phyloP scores from a whole-genome alignment of 2,888 invertebrate species.

The Galerucella nymphaeae region DNA sequence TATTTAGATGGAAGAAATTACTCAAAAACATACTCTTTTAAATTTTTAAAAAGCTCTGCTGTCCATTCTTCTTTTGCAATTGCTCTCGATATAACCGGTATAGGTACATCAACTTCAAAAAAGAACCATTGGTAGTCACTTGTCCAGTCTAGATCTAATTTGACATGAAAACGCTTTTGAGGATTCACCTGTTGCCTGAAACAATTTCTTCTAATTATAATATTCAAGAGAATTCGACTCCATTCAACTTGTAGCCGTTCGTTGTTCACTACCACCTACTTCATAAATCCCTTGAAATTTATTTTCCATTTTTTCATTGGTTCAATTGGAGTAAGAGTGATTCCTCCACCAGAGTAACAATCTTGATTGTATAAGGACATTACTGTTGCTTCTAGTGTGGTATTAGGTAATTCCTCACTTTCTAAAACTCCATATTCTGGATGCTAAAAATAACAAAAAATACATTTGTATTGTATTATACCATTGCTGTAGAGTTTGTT shows the following conservation, averaged over 20 bases:
- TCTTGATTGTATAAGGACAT: slow-evolving; percentile 59
- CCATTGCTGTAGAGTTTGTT: too few relatives aligned
- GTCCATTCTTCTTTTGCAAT: slow-evolving; percentile 83
- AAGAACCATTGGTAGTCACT: slow-evolving; percentile 74
- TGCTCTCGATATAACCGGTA: slow-evolving; percentile 74
- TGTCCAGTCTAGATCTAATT: slow-evolving; percentile 73
- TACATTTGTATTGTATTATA: background rate
- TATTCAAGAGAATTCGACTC: too few relatives aligned
- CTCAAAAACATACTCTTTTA: slow-evolving; percentile 69
- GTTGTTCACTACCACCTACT: slow-evolving; percentile 53
- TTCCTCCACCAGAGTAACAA: slow-evolving; percentile 77
- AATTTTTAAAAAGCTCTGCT: slow-evolving; percentile 72
- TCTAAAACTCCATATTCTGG: slow-evolving; percentile 78
- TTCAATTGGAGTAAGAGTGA: slow-evolving; percentile 73
- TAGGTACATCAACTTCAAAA: slow-evolving; percentile 78
- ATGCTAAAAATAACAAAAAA: slow-evolving; percentile 63
- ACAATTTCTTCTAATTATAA: background rate
- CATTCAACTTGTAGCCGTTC: background rate
- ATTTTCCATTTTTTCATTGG: slow-evolving; percentile 83
- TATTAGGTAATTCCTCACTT: slow-evolving; percentile 78
- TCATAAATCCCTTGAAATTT: slow-evolving; percentile 76
- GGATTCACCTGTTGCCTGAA: slow-evolving; percentile 67
- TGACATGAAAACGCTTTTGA: slow-evolving; percentile 68
- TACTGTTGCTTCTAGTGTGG: slow-evolving; percentile 68
- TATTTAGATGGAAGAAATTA: too few relatives aligned